Base-by-base conservation (phyloP, 2,113 vertebrate genomes). In the Nycticorax nycticorax region DNA sequence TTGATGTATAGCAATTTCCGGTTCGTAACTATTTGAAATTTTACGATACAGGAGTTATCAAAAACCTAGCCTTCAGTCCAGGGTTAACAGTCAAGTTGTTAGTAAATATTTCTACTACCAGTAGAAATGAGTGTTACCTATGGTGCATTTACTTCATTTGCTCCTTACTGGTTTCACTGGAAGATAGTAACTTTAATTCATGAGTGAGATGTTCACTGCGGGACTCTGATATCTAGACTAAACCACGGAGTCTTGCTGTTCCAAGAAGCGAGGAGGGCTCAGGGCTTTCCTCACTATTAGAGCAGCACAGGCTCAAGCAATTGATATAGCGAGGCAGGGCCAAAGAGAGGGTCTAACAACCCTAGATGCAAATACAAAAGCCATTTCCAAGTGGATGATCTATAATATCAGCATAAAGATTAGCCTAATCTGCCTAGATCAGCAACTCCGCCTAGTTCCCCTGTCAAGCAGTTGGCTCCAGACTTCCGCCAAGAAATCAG, bases 81-180 rank as follows among this genome's bases (percentile, higher is more conserved):
- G n/a, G 47, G 30, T 35, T 66, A 74, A 56, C 12, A 21, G 50
- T 66, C 19, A 41, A 66, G 35, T 53, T 62, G 35, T 53, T 62
- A 66, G 26, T 37, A 59, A 63, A 41, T 62, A 53, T 48, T 92
- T 69, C 55, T 66, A 9, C 32, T 47, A 56, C 45, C 14, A 19
- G 21, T 15, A 78, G 71, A 81, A 90, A 71, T 43, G 0, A 67
- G 17, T 69, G 24, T 22, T 22, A 39, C 35, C 14, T 52, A 39
- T 0, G 0, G 53, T 27, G 60, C 27, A 39, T 39, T 66, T 74
- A 24, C 35, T 69, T 73, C 0, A 32, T 56, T 68, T 4, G 8
- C n/a, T 74, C 28, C 78, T 71, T 10, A 82, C 57, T 45, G 27
- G 8, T 35, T 88, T 79, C 21, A 75, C 9, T 32, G n/a, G 63